phyloP scores from a whole-genome alignment of 2,797 vertebrate genomes.

The Apogon talboti region DNA sequence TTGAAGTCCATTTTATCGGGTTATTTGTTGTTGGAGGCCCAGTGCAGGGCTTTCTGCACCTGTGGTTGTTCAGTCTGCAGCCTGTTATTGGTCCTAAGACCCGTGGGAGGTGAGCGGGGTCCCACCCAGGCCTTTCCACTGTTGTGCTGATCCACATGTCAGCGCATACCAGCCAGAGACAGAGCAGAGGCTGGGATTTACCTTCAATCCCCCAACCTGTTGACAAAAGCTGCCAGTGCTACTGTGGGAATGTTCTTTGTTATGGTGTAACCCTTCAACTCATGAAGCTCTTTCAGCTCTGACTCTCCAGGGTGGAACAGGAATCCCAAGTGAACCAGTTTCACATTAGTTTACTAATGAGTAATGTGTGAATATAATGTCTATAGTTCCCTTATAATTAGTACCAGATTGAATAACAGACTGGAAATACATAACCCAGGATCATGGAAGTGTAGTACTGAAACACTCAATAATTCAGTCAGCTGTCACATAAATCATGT shows the following conservation, averaged over 20 bases:
- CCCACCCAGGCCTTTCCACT: slow-evolving; percentile 50
- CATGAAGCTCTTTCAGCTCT: slow-evolving; percentile 14
- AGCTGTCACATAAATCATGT: no score
- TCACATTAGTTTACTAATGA: no score
- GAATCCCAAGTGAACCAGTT: no score
- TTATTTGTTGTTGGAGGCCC: slow-evolving; percentile 60
- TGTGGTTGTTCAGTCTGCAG: slow-evolving; percentile 47
- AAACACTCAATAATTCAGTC: no score
- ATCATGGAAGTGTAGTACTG: no score
- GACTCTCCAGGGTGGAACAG: not conserved
- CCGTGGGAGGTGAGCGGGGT: slow-evolving; percentile 62
- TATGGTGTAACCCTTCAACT: slow-evolving; percentile 37
- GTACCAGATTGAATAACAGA: no score
- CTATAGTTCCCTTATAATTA: no score
- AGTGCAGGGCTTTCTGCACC: slow-evolving; percentile 50
- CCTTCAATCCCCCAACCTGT: slow-evolving; percentile 65
- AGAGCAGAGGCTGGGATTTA: slow-evolving; percentile 62
- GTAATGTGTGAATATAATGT: no score
- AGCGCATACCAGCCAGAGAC: slow-evolving; percentile 63
- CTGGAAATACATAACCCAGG: no score
- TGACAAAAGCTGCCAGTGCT: slow-evolving; percentile 68
- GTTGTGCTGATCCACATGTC: slow-evolving; percentile 71
- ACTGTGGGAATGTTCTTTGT: slow-evolving; percentile 64
- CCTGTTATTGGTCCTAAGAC: slow-evolving; percentile 59
- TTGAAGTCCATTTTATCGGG: slow-evolving; percentile 24